phyloP scores from a whole-genome alignment of 2,888 invertebrate genomes.

The Protophormia terraenovae region DNA sequence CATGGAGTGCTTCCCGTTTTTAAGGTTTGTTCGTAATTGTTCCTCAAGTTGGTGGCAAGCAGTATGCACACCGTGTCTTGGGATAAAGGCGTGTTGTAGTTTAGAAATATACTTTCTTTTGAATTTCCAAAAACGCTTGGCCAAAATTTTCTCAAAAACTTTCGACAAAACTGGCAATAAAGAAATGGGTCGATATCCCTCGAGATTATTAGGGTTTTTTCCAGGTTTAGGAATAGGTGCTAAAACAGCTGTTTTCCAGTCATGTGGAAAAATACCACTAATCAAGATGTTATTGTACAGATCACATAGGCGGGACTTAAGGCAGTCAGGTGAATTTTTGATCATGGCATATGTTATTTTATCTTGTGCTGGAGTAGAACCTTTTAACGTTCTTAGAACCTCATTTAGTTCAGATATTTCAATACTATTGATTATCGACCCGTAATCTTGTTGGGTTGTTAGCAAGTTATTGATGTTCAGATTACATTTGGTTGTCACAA shows the following conservation, averaged over 20 bases:
- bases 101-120: no score
- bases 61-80: not conserved
- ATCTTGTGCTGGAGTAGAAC: slow-evolving; percentile 21
- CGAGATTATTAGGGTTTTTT: not conserved
- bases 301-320: not conserved
- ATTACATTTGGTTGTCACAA: not conserved
- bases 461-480: not conserved
- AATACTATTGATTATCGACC: not conserved
- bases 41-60: not conserved
- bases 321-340: not conserved
- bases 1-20: not conserved
- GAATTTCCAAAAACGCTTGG: not conserved
- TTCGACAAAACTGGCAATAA: not conserved
- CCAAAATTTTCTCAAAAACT: not conserved
- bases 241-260: no score
- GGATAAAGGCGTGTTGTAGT: not conserved
- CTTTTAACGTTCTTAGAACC: not conserved
- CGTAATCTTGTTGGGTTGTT: not conserved
- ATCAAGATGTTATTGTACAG: not conserved
- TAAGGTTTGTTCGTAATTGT: not conserved
- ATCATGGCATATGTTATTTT: slow-evolving; percentile 42
- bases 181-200: not conserved
- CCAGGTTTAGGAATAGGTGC: not conserved
- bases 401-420: not conserved
- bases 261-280: not conserved